These are phyloP conservation scores for Otolemur crassicaudatus DNA, from an alignment of 2,797 vertebrate genomes.

Conservation along the genomic window DNA sequence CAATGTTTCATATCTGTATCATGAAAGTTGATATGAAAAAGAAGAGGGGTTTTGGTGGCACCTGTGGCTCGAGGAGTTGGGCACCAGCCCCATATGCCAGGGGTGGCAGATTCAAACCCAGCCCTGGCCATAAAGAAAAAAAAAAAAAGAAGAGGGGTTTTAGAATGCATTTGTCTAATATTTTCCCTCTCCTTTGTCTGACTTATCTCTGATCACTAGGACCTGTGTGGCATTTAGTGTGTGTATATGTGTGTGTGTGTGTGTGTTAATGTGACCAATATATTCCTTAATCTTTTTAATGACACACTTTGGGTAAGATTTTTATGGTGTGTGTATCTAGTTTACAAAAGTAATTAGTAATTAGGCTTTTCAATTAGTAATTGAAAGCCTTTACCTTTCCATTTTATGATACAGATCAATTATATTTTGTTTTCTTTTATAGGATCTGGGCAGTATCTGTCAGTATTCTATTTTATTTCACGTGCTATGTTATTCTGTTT, in stretches of 20 bases:
- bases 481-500: not conserved
- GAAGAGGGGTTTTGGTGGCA: not conserved
- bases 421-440: not conserved
- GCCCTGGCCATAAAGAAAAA: no score
- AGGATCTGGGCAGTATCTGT: not conserved
- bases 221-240: not conserved
- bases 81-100: no score
- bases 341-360: not conserved
- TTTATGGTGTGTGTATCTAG: not conserved
- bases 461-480: not conserved
- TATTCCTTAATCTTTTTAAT: not conserved
- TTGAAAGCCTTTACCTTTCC: not conserved
- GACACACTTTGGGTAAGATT: not conserved
- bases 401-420: not conserved
- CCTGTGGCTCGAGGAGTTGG: no score
- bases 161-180: not conserved
- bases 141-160: not conserved
- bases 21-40: not conserved
- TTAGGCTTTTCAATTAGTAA: no score
- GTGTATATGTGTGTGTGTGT: not conserved
- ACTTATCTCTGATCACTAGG: not conserved
- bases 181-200: not conserved
- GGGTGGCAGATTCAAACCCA: no score
- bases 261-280: not conserved
- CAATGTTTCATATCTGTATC: not conserved